phyloP scores from a whole-genome alignment of 2,888 invertebrate species.

The Magallana nippona region DNA sequence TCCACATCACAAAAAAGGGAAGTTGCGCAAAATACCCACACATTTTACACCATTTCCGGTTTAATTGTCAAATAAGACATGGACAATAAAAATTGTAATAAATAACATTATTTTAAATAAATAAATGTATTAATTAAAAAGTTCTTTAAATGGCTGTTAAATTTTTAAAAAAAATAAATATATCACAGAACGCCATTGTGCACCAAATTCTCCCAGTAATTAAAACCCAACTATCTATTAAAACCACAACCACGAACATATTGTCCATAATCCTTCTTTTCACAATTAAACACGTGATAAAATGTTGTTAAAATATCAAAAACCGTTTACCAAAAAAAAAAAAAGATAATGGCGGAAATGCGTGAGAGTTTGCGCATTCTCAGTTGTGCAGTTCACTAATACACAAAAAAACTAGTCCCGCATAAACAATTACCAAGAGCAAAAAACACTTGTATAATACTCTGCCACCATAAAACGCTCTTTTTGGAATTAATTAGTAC shows the following conservation, averaged over 20 bases:
- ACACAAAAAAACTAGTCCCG: slow-evolving; percentile 10
- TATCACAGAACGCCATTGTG: slow-evolving; percentile 23
- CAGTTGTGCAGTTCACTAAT: slow-evolving; percentile 7
- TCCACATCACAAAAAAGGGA: slow-evolving; percentile 28
- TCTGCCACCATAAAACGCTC: slow-evolving; percentile 19
- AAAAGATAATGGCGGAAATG: not conserved
- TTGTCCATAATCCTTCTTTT: slow-evolving; percentile 21
- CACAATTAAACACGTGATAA: slow-evolving; percentile 17
- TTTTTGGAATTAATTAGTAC: not conserved
- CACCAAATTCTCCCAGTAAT: slow-evolving; percentile 2
- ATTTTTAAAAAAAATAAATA: slow-evolving; percentile 5
- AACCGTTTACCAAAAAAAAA: not conserved
- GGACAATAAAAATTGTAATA: not conserved
- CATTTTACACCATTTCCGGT: slow-evolving; percentile 25
- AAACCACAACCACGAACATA: not conserved
- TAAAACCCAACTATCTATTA: slow-evolving; percentile 10
- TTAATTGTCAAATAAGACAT: slow-evolving; percentile 22
- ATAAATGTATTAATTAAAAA: not conserved
- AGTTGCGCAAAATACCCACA: slow-evolving; percentile 33
- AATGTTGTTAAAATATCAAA: slow-evolving; percentile 20
- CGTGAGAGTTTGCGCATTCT: slow-evolving; percentile 11
- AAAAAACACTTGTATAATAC: slow-evolving; percentile 17
- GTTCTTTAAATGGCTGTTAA: not conserved
- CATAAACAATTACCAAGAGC: slow-evolving; percentile 22
- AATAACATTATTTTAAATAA: not conserved